Conservation (phyloP, 2,888 invertebrate species). For the Xestia ashworthii region DNA sequence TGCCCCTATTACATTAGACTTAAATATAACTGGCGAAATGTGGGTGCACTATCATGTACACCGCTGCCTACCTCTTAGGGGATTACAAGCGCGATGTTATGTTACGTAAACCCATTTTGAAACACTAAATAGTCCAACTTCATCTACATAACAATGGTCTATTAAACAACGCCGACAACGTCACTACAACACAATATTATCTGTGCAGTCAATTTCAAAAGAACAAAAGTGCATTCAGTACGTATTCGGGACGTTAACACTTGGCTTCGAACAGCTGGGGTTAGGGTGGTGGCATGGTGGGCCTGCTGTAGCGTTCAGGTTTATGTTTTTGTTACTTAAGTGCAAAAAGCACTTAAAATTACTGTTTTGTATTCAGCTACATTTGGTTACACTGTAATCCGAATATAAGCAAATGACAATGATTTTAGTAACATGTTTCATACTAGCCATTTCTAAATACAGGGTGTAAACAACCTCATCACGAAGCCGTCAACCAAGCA, state of each 20-base stretch:
- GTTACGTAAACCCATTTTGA: background rate
- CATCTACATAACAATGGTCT: constrained; percentile 32
- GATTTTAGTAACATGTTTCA: no score
- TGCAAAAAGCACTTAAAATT: no score
- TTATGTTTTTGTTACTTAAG: no score
- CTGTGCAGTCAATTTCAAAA: constrained; percentile 68
- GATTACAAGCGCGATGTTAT: background rate
- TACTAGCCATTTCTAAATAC: no score
- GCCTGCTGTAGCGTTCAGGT: background rate
- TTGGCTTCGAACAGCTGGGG: constrained; percentile 67
- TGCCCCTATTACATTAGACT: no score
- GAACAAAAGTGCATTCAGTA: constrained; percentile 75
- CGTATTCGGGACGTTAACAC: constrained; percentile 73
- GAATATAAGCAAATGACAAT: no score
- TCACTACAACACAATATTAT: constrained; percentile 52
- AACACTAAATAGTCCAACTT: background rate
- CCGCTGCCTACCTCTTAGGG: background rate
- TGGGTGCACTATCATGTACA: no score
- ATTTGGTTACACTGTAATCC: no score
- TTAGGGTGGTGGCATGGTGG: constrained; percentile 42
- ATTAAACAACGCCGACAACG: constrained; percentile 33
- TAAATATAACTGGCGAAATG: no score
- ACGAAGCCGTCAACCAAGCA: no score
- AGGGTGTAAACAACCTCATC: no score
- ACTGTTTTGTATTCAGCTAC: no score